These are phyloP conservation scores for Malacoraja senta DNA, from an alignment of 2,797 vertebrate genomes.

Conservation along the genomic window DNA sequence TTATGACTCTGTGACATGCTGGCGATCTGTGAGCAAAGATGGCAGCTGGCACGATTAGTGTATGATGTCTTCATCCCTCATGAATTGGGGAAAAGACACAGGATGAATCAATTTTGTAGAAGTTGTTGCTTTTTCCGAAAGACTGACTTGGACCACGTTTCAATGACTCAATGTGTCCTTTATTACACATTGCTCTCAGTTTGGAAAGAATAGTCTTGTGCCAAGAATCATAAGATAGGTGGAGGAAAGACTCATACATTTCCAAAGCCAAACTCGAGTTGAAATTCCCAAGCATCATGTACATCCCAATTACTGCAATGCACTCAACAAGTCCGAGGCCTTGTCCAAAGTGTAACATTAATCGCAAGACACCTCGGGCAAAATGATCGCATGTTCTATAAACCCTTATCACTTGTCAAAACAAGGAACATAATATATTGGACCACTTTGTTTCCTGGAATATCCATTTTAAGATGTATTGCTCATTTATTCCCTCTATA, in stretches of 20 bases:
- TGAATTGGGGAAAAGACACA: slow-evolving; percentile 11
- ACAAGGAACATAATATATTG: not conserved
- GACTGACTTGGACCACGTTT: slow-evolving; percentile 34
- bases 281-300: not conserved
- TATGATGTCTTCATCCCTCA: not conserved
- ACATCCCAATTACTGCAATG: not conserved
- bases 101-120: slow-evolving; percentile 23
- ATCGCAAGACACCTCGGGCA: not conserved
- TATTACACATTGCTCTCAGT: slow-evolving; percentile 19
- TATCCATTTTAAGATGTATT: not conserved
- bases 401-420: not conserved
- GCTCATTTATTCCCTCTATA: not conserved
- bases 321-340: not conserved
- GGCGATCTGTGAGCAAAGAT: not conserved
- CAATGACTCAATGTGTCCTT: slow-evolving; percentile 35
- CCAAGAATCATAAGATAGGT: slow-evolving; percentile 30
- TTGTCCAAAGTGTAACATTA: not conserved
- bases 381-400: not conserved
- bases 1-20: not conserved
- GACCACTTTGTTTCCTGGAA: not conserved
- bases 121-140: slow-evolving; percentile 34
- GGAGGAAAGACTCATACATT: not conserved
- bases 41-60: not conserved
- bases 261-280: not conserved
- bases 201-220: slow-evolving; percentile 32